Conservation (phyloP, 2,888 invertebrate species). For the Pseudococcus viburni region DNA sequence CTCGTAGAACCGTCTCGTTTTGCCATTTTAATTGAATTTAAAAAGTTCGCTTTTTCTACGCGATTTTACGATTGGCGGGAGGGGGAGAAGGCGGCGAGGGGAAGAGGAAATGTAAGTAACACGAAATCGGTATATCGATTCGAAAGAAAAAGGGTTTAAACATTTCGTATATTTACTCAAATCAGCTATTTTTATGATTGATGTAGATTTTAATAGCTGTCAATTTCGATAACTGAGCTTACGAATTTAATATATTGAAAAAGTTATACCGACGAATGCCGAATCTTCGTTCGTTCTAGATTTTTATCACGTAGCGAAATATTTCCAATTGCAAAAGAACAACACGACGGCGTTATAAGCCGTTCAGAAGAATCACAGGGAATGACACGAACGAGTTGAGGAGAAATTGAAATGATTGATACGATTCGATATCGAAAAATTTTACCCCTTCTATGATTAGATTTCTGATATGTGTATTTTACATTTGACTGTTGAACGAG, state of each 20-base stretch:
- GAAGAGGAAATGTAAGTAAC: neutral
- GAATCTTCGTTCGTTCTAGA: slow-evolving; percentile 5
- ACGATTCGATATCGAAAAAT: too few species aligned
- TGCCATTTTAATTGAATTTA: slow-evolving; percentile 5
- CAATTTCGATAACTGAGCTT: neutral
- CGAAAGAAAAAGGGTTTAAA: slow-evolving; percentile 22
- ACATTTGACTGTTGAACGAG: too few species aligned
- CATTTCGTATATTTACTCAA: neutral
- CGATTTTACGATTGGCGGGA: neutral
- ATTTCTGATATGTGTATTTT: too few species aligned
- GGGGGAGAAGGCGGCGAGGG: neutral
- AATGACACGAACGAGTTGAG: too few species aligned
- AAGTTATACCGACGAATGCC: neutral
- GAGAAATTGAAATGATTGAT: too few species aligned
- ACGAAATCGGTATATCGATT: slow-evolving; percentile 5
- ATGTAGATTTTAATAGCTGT: slow-evolving; percentile 26
- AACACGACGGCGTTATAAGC: neutral
- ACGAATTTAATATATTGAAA: slow-evolving; percentile 15
- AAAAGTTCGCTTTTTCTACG: neutral
- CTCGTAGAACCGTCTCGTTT: neutral
- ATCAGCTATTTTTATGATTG: slow-evolving; percentile 31
- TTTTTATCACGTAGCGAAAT: slow-evolving; percentile 2
- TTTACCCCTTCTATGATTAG: too few species aligned
- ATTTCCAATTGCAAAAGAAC: neutral
- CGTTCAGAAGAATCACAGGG: neutral